Evolutionary conservation across 2,888 invertebrate species (phyloP), one percentile per base, ranked within the genome.

Genomic region (Cheilosia urbana): DNA sequence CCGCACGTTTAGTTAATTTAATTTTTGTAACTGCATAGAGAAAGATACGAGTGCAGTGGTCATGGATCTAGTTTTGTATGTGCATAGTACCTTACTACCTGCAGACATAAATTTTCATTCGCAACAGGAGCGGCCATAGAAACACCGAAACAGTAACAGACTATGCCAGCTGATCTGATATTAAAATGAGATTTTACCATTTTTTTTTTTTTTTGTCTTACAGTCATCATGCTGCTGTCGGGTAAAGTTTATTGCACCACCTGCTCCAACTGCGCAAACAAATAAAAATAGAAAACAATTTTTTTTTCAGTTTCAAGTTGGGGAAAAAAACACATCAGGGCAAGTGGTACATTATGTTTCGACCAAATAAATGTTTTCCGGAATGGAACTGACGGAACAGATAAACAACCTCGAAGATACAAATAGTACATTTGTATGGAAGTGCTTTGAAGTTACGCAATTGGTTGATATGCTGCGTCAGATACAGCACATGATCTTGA

Each of bases 171-270:
- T 79, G 78, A 79, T 79, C 58, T 79, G 78, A 79, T 79, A 63
- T 57, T 58, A 17, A 58, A 57, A 47, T 57, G 57, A 79, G 78
- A 79, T 79, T 65, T 65, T 79, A 65, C 53, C 5, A 68, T 69
- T 69, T 62, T 30, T 13, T 57, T 40, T 37, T 24, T 37, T 55
- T 62, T 77, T 55, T 47, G 6, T 45, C 2, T 60, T 58, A 27
- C 4, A 63, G 30, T 65, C 30, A 40, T 49, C 57, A 30, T 58
- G 60, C 73, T 73, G 73, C 53, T 37, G 37, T 37, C 73, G 73
- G 47, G 60, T 73, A 73, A 62, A 57, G 80, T 80, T 73, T 80
- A 80, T 80, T 80, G 80, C 73, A 80, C 73, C 73, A 80, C 80
- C 80, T 80, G 80, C 60, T 68, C 45, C 47, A 66, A 66, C 66